Conservation (phyloP, 2,797 vertebrate genomes). For the Alectoris magna region DNA sequence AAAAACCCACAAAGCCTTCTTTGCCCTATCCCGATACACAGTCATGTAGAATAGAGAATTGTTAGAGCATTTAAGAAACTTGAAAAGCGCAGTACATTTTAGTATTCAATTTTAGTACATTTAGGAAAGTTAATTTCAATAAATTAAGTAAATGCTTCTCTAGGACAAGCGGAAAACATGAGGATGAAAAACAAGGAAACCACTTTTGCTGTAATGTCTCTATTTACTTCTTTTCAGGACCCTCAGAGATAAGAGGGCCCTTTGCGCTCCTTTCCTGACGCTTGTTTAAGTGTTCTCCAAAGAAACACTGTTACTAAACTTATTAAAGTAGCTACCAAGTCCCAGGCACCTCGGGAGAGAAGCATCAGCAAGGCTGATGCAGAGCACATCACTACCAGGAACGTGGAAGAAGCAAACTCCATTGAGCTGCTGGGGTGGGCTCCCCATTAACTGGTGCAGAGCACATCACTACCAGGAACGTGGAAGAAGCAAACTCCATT, state of each 20-base stretch:
- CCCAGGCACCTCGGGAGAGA: neutral
- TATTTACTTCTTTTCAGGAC: neutral
- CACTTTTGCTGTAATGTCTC: neutral
- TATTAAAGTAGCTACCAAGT: conserved; percentile 9
- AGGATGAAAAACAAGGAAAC: neutral
- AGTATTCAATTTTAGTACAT: neutral
- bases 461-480: no score
- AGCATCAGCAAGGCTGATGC: neutral
- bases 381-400: no score
- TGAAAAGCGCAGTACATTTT: neutral
- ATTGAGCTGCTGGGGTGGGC: neutral
- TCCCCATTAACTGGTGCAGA: fast-evolving
- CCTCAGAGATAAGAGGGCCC: neutral
- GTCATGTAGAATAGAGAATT: neutral
- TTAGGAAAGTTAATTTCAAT: neutral
- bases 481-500: no score
- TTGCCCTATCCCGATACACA: neutral
- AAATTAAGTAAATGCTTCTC: neutral
- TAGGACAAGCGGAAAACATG: neutral
- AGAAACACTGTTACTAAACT: neutral
- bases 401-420: no score
- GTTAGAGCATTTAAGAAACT: neutral
- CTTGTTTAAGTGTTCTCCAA: neutral
- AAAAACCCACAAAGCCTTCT: neutral
- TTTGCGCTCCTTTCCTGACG: neutral